A percentile compares a stretch with the other conserved stretches of the same genome.
These are phyloP conservation scores for Matsumurasca onukii DNA, from an alignment of 1,140 invertebrate genomes.

Conservation along the genomic window DNA sequence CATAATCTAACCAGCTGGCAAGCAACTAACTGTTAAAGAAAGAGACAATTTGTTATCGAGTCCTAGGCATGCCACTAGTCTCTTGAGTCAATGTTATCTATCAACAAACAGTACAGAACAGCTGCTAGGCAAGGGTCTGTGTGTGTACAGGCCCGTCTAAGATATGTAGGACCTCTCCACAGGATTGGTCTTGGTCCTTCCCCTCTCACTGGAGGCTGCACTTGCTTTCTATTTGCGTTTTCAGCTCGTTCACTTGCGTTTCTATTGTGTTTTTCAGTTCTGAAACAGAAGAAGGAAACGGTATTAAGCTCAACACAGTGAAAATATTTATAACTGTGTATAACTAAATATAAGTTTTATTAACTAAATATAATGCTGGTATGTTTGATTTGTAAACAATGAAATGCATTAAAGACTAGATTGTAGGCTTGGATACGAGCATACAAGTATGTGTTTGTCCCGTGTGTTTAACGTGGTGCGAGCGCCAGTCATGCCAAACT, in stretches of 20 bases:
- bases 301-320: too few relatives aligned
- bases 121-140: not conserved
- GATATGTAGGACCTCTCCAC: conserved; percentile 11
- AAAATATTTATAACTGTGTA: too few relatives aligned
- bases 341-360: too few relatives aligned
- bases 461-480: too few relatives aligned
- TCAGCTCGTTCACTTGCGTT: conserved; percentile 91
- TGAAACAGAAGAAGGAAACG: conserved; percentile 62
- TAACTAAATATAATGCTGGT: too few relatives aligned
- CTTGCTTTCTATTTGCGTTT: conserved; percentile 91
- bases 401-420: too few relatives aligned
- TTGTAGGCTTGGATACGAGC: too few relatives aligned
- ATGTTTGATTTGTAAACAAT: too few relatives aligned
- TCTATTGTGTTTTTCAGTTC: conserved; percentile 94
- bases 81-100: conserved; percentile 17
- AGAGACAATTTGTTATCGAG: not conserved
- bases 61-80: conserved; percentile 1
- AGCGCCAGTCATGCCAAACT: too few relatives aligned
- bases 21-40: conserved; percentile 21
- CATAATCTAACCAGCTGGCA: conserved; percentile 11
- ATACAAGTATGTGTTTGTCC: too few relatives aligned
- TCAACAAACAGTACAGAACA: not conserved
- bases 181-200: not conserved
- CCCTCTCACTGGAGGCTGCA: conserved; percentile 80
- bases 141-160: too few relatives aligned